Evolutionary conservation across 2,888 invertebrate species (phyloP).

Genomic region (Cecidostiba fungosa): DNA sequence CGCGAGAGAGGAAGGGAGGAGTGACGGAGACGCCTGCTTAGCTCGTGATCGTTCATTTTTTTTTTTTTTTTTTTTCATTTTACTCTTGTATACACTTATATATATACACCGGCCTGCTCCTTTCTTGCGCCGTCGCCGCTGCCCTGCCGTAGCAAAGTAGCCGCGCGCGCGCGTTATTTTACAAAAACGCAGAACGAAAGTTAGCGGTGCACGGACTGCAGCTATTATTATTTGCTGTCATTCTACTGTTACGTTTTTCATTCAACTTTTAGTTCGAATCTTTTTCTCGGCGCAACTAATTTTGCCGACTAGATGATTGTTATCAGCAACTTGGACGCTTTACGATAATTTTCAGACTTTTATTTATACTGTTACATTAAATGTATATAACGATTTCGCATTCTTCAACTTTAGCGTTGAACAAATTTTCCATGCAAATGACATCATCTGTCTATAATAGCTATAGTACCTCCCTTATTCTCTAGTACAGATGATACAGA

Average conservation of each 20-base stretch:
- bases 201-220: neutral
- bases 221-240: conserved; percentile 4
- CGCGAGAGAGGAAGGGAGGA: neutral
- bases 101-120: neutral
- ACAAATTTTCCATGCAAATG: no score
- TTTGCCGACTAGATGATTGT: no score
- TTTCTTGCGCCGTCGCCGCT: neutral
- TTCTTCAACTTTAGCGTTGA: no score
- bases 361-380: no score
- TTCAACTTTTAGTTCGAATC: neutral
- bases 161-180: neutral
- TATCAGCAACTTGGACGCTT: no score
- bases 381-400: no score
- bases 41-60: neutral
- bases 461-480: no score
- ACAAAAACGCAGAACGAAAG: conserved; percentile 10
- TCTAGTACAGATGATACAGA: no score
- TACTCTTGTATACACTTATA: neutral
- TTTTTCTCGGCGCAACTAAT: neutral
- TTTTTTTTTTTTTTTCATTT: neutral
- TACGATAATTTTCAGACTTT: no score
- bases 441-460: no score
- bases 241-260: conserved; percentile 8
- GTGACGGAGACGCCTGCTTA: conserved; percentile 8
- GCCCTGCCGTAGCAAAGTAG: neutral